Evolutionary conservation across 2,113 vertebrate species (phyloP), one percentile per base, ranked within the genome.

Genomic region (Climacteris rufus): DNA sequence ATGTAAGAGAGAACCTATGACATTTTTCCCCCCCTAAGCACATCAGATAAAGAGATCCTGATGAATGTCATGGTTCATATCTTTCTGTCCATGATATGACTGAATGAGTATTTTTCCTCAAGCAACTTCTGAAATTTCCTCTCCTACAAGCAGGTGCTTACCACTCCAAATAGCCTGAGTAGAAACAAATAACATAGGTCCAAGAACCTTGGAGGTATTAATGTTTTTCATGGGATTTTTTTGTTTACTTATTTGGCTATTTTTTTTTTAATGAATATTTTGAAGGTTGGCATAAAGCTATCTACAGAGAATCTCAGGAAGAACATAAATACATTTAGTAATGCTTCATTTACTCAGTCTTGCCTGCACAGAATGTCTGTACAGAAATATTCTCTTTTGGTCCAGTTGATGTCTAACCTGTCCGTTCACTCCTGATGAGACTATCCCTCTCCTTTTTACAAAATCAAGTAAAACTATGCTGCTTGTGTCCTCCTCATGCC

Each of bases 21-120:
- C 7, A 17, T n/a, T 7, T 8, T 21, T 54, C 49, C 5, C 3
- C 3, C 6, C 13, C 6, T 5, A 49, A 24, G 3, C 5, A 17
- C 9, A 52, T 40, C 0, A 1, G 6, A 27, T 71, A 40, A 70
- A 82, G 33, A 3, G 0, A 39, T 42, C 15, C 17, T 65, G 42
- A 37, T 47, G 7, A 70, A 81, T 35, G 23, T n/a, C 16, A 15
- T 3, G 33, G 15, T 57, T 63, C 6, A 7, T 31, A 33, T 45
- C 7, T 33, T 60, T 71, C 17, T 79, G 15, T 30, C 42, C 13
- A 17, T 40, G 14, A 49, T 59, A 39, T 75, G 31, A 35, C 16
- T 56, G 15, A 79, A 60, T 7, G 4, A 61, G 24, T 28, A 19
- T 54, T 35, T 64, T 86, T 76, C n/a, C 18, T 63, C 30, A 35